Conservation (phyloP, 2,888 invertebrate species). For the Stegophylla sp. region DNA sequence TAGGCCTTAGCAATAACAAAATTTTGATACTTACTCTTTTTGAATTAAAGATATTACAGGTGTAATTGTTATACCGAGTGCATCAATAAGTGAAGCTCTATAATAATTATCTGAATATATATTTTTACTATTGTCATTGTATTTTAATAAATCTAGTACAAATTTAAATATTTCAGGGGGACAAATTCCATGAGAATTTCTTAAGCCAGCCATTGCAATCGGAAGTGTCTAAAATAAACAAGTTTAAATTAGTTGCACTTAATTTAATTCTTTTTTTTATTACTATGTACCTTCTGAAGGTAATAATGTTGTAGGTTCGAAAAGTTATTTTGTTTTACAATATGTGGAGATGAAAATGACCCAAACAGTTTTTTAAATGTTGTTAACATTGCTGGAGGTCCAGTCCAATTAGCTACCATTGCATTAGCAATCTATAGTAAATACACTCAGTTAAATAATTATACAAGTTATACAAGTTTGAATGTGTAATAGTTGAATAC, state of each 20-base stretch:
- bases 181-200: constrained; percentile 93
- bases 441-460: not conserved
- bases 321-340: constrained; percentile 93
- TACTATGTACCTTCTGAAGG: constrained; percentile 76
- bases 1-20: not conserved
- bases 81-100: constrained; percentile 88
- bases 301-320: constrained; percentile 94
- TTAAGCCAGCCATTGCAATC: constrained; percentile 88
- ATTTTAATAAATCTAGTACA: constrained; percentile 92
- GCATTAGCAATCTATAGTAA: constrained; percentile 80
- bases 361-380: constrained; percentile 95
- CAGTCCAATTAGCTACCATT: constrained; percentile 92
- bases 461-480: not conserved
- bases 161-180: constrained; percentile 92
- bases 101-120: constrained; percentile 95
- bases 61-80: constrained; percentile 89
- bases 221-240: constrained; percentile 76
- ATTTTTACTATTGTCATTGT: constrained; percentile 97
- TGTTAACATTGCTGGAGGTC: constrained; percentile 94
- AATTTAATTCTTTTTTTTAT: not conserved
- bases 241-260: not conserved
- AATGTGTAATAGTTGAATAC: constrained; percentile 67
- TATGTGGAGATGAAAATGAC: constrained; percentile 90
- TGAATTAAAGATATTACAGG: constrained; percentile 85
- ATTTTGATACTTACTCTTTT: constrained; percentile 68